phyloP scores from a whole-genome alignment of 2,113 vertebrate species.

The Athene cunicularia region DNA sequence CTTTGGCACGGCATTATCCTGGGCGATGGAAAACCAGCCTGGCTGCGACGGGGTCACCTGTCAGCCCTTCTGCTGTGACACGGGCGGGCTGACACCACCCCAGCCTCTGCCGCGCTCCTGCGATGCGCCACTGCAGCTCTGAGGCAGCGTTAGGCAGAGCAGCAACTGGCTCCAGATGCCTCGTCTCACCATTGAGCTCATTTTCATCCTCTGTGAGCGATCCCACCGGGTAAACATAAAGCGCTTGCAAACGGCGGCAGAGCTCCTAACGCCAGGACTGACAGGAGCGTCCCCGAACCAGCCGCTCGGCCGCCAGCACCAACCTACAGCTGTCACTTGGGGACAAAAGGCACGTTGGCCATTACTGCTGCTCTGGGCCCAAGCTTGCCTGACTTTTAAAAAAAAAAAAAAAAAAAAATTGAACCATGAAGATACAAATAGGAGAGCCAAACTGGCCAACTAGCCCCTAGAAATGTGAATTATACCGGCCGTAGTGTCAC shows the following conservation, averaged over 20 bases:
- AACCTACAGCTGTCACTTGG: background rate
- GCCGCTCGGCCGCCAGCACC: background rate
- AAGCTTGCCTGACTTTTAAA: background rate
- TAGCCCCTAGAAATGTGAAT: background rate
- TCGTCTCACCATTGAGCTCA: background rate
- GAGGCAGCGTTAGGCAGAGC: background rate
- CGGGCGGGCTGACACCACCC: too few species aligned
- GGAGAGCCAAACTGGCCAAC: background rate
- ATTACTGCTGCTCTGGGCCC: background rate
- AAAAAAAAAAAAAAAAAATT: background rate
- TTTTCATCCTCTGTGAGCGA: background rate
- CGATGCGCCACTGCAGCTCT: fast-evolving
- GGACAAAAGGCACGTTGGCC: background rate
- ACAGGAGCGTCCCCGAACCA: background rate
- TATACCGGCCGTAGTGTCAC: fast-evolving
- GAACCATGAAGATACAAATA: background rate
- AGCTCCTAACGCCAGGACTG: background rate
- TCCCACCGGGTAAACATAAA: background rate
- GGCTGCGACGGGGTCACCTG: background rate
- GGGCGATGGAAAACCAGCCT: too few species aligned
- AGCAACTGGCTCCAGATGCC: background rate
- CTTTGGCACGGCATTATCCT: background rate
- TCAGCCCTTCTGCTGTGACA: background rate
- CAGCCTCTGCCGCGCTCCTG: background rate
- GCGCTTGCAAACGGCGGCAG: background rate